Evolutionary conservation across 2,113 vertebrate species (phyloP).

Genomic region (Ascaphus truei): DNA sequence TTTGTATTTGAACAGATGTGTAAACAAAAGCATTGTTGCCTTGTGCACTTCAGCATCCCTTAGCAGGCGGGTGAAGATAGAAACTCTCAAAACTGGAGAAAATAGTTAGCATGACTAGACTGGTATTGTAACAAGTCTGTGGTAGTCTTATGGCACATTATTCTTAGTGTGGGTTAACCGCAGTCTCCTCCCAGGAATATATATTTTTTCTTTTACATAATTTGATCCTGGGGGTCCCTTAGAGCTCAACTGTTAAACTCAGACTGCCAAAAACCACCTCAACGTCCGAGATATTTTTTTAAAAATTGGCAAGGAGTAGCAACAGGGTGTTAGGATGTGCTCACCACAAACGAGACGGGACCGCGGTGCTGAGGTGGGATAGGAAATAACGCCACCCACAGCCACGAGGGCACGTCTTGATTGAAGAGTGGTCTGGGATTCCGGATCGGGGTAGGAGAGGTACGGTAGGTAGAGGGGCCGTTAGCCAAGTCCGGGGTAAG

Average conservation of each 20-base stretch:
- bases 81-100: not conserved
- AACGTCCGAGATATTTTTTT: no score
- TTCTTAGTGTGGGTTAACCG: not conserved
- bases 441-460: no score
- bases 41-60: constrained; percentile 36
- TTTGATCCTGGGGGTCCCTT: not conserved
- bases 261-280: no score
- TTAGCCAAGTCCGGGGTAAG: no score
- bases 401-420: no score
- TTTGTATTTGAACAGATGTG: constrained; percentile 53
- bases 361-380: no score
- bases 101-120: constrained; percentile 8
- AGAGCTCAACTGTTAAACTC: not conserved
- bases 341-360: no score
- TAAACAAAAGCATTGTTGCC: constrained; percentile 43
- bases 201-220: not conserved
- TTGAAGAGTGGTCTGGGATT: no score
- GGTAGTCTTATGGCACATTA: not conserved
- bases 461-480: no score
- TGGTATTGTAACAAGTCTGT: not conserved
- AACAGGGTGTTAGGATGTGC: no score
- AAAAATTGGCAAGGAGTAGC: no score
- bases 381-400: no score
- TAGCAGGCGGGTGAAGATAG: constrained; percentile 39
- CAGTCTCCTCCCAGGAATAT: not conserved